These are phyloP conservation scores for Drosophila suboccidentalis DNA, from an alignment of 2,888 invertebrate species.

Conservation along the genomic window DNA sequence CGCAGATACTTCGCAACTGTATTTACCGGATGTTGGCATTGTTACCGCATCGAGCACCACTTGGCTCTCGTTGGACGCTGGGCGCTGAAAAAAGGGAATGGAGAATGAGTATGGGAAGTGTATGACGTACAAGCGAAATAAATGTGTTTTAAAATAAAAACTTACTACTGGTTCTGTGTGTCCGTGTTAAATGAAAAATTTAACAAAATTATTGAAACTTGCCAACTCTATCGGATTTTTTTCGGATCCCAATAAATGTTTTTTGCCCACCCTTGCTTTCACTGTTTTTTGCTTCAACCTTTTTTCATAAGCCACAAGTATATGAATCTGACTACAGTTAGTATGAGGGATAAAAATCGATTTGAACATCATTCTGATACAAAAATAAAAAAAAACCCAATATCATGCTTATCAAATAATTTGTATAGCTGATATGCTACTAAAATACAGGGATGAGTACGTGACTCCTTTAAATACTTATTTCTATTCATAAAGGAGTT, in stretches of 20 bases:
- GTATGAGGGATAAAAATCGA: too few species aligned
- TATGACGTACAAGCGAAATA: conserved; percentile 47
- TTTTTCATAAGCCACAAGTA: conserved; percentile 30
- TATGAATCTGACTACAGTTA: conserved; percentile 14
- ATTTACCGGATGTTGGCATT: conserved; percentile 84
- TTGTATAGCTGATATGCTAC: too few species aligned
- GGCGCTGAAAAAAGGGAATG: conserved; percentile 59
- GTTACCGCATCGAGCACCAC: conserved; percentile 84
- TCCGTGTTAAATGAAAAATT: conserved; percentile 41
- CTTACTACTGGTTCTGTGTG: not conserved
- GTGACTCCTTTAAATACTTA: too few species aligned
- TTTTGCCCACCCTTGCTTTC: conserved; percentile 1
- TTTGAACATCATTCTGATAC: too few species aligned
- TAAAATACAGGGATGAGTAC: too few species aligned
- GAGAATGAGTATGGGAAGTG: conserved; percentile 33
- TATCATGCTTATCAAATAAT: too few species aligned
- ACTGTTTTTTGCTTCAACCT: conserved; percentile 4
- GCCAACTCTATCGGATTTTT: conserved; percentile 30
- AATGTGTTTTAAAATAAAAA: conserved; percentile 53
- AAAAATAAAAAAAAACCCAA: too few species aligned
- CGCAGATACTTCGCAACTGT: conserved; percentile 86
- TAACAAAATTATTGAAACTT: conserved; percentile 44
- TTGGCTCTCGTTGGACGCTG: conserved; percentile 85
- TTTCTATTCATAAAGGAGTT: too few species aligned
- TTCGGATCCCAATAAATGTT: conserved; percentile 14